phyloP scores from a whole-genome alignment of 2,888 invertebrate genomes.

The Mamestra brassicae region DNA sequence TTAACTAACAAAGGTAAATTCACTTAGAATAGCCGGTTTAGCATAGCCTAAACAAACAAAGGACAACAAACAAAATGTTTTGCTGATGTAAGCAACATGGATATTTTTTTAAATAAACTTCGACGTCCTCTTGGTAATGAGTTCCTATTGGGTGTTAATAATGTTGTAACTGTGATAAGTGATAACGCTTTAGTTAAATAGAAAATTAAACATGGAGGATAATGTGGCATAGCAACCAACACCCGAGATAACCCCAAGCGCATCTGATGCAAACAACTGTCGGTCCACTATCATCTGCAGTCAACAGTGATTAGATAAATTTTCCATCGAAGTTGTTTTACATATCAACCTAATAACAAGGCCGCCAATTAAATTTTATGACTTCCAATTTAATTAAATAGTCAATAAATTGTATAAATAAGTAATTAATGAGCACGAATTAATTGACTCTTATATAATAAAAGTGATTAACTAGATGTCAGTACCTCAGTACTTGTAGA shows the following conservation, averaged over 20 bases:
- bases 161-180: constrained; percentile 36
- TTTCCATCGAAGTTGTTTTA: constrained; percentile 72
- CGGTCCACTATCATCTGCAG: constrained; percentile 69
- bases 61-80: constrained; percentile 27
- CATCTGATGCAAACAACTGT: constrained; percentile 71
- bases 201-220: constrained; percentile 51
- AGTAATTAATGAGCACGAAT: constrained; percentile 35
- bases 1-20: constrained; percentile 36
- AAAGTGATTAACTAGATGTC: constrained; percentile 28
- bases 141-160: constrained; percentile 6
- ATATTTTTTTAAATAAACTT: constrained; percentile 20
- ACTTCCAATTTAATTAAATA: constrained; percentile 17
- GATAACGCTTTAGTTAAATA: constrained; percentile 49
- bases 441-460: constrained; percentile 41
- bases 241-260: constrained; percentile 76
- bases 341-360: constrained; percentile 42
- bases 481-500: constrained; percentile 11
- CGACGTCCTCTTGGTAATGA: background rate
- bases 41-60: constrained; percentile 39
- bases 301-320: constrained; percentile 82
- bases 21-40: constrained; percentile 30
- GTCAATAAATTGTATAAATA: constrained; percentile 41
- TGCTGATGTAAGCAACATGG: constrained; percentile 4
- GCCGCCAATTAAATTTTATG: background rate
- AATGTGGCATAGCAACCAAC: constrained; percentile 72